Evolutionary conservation across 2,888 invertebrate genomes (phyloP).

Genomic region (Diloba caeruleocephala): DNA sequence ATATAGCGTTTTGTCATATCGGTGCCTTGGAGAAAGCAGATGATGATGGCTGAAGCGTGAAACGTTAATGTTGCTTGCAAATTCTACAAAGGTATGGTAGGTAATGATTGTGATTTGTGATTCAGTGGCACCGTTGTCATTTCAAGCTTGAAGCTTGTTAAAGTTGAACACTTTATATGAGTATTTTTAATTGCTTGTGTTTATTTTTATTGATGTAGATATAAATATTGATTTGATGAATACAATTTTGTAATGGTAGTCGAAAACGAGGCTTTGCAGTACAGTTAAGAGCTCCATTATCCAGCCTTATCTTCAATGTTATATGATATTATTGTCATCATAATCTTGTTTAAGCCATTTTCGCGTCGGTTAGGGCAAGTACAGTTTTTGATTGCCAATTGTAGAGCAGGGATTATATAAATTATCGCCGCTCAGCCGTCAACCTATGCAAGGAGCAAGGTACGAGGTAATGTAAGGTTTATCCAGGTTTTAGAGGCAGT

Average conservation of each 20-base stretch:
- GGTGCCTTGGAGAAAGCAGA: constrained; percentile 50
- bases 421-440: no score
- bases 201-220: constrained; percentile 30
- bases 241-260: constrained; percentile 9
- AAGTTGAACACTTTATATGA: constrained; percentile 14
- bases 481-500: no score
- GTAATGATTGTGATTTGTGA: constrained; percentile 52
- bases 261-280: no score
- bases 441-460: no score
- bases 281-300: no score
- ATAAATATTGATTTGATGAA: constrained; percentile 17
- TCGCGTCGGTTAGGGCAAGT: no score
- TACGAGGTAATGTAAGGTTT: no score
- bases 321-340: no score
- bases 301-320: neutral
- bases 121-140: constrained; percentile 48
- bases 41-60: constrained; percentile 43
- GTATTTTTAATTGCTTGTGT: constrained; percentile 27
- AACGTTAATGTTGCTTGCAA: constrained; percentile 50
- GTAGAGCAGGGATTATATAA: no score
- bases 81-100: constrained; percentile 47
- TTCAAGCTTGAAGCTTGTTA: constrained; percentile 49
- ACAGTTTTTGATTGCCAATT: no score
- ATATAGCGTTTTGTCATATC: constrained; percentile 23
- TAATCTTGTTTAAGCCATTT: no score